Evolutionary conservation across 2,888 invertebrate genomes (phyloP), one percentile per base, ranked within the genome.

Genomic region (Agonum fuliginosum): DNA sequence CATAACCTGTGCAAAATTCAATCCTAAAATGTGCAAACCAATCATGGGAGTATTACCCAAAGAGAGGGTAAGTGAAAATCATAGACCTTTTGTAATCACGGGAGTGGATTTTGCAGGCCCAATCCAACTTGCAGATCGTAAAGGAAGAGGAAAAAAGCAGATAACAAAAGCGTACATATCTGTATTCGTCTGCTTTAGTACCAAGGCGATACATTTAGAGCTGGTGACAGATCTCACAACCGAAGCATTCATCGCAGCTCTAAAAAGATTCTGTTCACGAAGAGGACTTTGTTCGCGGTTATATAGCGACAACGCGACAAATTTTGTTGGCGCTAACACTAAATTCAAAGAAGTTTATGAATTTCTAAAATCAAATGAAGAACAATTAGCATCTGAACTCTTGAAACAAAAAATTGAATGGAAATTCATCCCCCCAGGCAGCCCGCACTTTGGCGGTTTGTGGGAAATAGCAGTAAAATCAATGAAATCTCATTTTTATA

Each of bases 21-120:
- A 81, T 6, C 81, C 82, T 2, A 58, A 46, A 12, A 17, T 79
- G 0, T 78, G 78, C 20, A 65, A 79, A 4, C 82, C 83, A 41
- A 81, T 84, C 12, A 86, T 85, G 84, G 82, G 83, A 0, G 80
- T 83, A 20, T 79, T 86, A 6, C 85, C 86, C 0, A 10, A 24
- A 3, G 80, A 82, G 3, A 76, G 86, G 72, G 80, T 85, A 1
- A 78, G 77, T 1, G 78, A 80, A 2, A 75, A 79, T 1, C 6
- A 27, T 1, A 27, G 78, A 3, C 83, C 85, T 2, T 86, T 86
- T 79, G 51, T 79, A 0, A 71, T 17, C 10, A 12, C 65, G 0
- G 80, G 80, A 17, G 73, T 79, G 5, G 81, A 81, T 51, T 81
- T 79, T 43, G 78, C 78, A 2, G 81, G 81, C 5, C 80, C 81